A percentile compares a stretch with the other conserved stretches of the same genome.
Evolutionary conservation across 2,113 vertebrate species (phyloP).

Genomic region (Nestor notabilis): DNA sequence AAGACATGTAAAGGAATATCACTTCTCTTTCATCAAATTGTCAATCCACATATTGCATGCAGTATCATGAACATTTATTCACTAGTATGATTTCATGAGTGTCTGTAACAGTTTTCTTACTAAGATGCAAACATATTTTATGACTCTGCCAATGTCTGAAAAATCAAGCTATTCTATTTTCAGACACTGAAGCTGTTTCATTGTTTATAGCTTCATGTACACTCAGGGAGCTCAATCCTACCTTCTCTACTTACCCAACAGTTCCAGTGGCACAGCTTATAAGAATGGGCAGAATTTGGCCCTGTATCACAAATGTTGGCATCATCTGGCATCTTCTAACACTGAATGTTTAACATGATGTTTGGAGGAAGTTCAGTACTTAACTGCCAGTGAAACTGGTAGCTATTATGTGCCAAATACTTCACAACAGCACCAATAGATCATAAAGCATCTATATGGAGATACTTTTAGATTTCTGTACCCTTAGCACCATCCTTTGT

Average conservation of each 20-base stretch:
- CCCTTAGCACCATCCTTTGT: neutral
- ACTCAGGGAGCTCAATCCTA: neutral
- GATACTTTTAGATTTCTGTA: neutral
- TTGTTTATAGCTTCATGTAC: accelerated
- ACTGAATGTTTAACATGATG: neutral
- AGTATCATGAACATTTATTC: neutral
- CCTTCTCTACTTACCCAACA: neutral
- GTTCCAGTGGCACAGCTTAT: neutral
- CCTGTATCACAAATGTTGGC: neutral
- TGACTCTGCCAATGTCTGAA: neutral
- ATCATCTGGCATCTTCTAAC: neutral
- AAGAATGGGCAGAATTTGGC: neutral
- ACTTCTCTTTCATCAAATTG: neutral
- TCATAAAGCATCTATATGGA: neutral
- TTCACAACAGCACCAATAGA: neutral
- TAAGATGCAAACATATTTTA: neutral
- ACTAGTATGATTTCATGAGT: neutral
- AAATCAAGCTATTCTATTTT: neutral
- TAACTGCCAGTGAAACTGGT: neutral
- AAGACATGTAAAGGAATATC: neutral
- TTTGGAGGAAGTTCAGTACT: neutral
- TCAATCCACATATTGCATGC: neutral
- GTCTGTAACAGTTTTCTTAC: neutral
- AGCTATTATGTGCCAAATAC: neutral
- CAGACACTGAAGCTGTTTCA: neutral